These are phyloP conservation scores for Ernsta delagoae DNA, from an alignment of 2,888 invertebrate genomes.

Conservation along the genomic window DNA sequence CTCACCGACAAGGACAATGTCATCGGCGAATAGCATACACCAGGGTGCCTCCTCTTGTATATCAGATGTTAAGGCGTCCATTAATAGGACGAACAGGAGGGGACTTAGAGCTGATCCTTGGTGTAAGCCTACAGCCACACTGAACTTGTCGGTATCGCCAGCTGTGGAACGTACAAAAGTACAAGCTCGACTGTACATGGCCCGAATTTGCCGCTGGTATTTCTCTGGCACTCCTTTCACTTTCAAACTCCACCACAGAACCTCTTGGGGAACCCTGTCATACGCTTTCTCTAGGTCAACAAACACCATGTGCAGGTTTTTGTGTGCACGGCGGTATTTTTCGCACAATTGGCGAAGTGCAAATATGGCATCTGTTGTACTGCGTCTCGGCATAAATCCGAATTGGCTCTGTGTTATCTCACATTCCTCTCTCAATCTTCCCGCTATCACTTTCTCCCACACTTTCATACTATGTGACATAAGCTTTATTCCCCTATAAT, in stretches of 20 bases:
- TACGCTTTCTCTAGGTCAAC: neutral
- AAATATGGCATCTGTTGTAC: neutral
- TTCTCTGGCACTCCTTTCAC: neutral
- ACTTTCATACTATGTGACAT: too few relatives aligned
- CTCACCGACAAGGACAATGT: neutral
- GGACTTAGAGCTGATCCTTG: constrained; percentile 1
- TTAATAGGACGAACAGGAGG: neutral
- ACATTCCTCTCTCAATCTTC: neutral
- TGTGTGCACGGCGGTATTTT: neutral
- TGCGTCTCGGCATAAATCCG: neutral
- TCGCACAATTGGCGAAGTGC: neutral
- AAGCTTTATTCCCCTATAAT: neutral
- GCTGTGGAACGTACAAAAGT: neutral
- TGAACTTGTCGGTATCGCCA: neutral
- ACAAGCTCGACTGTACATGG: neutral
- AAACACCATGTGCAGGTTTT: neutral
- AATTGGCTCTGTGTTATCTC: neutral
- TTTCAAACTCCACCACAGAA: neutral
- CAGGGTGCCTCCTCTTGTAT: constrained; percentile 4
- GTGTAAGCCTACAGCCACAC: neutral
- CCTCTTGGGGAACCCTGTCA: neutral
- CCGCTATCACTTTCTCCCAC: neutral
- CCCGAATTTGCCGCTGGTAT: neutral
- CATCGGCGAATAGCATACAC: neutral
- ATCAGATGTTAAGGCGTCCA: neutral